A percentile compares a stretch with the other conserved stretches of the same genome.
phyloP scores from a whole-genome alignment of 2,113 vertebrate genomes.

The Dromiciops gliroides region DNA sequence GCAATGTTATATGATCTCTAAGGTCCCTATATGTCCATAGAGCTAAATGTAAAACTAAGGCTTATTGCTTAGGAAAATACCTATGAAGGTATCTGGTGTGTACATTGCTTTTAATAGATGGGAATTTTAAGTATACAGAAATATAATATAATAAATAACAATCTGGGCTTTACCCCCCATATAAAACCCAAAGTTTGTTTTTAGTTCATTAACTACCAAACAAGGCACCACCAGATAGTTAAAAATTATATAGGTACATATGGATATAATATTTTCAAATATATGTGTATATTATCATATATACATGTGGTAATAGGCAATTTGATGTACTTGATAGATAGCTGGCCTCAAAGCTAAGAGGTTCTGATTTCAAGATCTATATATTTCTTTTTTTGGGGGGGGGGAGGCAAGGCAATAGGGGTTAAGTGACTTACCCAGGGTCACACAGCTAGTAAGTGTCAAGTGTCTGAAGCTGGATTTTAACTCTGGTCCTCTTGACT shows the following conservation, averaged over 20 bases:
- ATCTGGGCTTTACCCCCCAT: not conserved
- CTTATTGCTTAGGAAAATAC: not conserved
- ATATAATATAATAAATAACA: not conserved
- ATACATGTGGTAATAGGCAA: not conserved
- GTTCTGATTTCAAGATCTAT: not conserved
- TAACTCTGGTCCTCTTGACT: no score
- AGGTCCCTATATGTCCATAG: not conserved
- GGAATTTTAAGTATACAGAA: not conserved
- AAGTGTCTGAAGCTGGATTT: no score
- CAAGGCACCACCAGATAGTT: not conserved
- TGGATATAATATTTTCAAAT: not conserved
- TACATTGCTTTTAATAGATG: not conserved
- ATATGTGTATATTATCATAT: not conserved
- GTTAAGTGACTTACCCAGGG: no score
- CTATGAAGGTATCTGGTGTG: not conserved
- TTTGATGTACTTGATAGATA: not conserved
- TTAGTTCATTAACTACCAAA: not conserved
- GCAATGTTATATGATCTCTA: not conserved
- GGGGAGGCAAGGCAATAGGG: no score
- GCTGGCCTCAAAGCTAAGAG: not conserved
- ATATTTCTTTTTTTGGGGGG: no score
- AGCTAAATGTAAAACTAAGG: not conserved
- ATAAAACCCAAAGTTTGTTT: not conserved
- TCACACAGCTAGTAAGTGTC: no score
- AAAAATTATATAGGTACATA: not conserved